Conservation (phyloP, 2,888 invertebrate genomes). For the Eupithecia centaureata region DNA sequence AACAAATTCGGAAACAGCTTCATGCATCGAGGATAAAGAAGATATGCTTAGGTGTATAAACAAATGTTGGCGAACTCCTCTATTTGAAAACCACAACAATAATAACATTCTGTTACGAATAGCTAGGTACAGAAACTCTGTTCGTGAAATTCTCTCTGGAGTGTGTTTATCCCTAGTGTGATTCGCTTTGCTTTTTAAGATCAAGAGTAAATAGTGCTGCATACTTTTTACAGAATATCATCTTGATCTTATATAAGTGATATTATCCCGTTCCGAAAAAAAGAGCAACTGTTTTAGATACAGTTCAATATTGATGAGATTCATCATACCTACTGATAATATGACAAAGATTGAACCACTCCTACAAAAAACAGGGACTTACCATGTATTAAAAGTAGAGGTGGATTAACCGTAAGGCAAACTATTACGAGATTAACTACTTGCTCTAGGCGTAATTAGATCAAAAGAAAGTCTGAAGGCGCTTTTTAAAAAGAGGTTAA, state of each 20-base stretch:
- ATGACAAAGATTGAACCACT: too few relatives aligned
- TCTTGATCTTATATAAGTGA: neutral
- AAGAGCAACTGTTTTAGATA: neutral
- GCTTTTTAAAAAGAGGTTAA: too few relatives aligned
- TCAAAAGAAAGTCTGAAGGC: too few relatives aligned
- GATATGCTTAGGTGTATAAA: neutral
- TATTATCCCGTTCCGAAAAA: neutral
- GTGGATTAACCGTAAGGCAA: too few relatives aligned
- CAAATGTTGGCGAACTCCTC: neutral
- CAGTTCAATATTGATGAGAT: neutral
- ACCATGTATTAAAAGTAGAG: too few relatives aligned
- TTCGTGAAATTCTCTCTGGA: neutral
- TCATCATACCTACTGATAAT: too few relatives aligned
- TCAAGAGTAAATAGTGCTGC: neutral
- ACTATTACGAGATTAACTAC: too few relatives aligned
- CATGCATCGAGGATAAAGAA: neutral
- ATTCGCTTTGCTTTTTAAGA: neutral
- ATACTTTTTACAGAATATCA: neutral
- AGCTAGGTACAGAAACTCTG: neutral
- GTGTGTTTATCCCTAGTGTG: neutral
- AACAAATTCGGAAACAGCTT: neutral
- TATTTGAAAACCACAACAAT: conserved; percentile 1
- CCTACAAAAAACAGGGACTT: too few relatives aligned
- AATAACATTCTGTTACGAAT: neutral
- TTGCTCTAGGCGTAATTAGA: too few relatives aligned